Evolutionary conservation across 2,113 vertebrate genomes (phyloP).

Genomic region (Condylura cristata): DNA sequence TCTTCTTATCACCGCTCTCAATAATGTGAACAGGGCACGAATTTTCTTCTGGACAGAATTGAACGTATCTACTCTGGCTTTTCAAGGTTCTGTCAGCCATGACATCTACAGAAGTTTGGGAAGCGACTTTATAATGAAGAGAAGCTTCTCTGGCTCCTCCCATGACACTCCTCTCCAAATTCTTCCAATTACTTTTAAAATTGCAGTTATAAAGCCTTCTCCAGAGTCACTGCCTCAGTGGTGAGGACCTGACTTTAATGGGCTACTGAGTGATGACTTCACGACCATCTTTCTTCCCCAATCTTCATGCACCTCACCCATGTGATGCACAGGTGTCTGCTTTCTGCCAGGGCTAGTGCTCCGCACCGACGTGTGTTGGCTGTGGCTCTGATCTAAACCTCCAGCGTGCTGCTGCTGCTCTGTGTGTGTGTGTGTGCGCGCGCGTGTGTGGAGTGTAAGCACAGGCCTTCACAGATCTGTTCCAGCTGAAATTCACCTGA

Average conservation of each 20-base stretch:
- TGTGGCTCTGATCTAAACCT: not conserved
- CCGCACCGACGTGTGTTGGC: not conserved
- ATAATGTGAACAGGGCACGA: not conserved
- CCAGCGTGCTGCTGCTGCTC: not conserved
- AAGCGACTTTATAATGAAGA: not conserved
- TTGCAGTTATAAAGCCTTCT: not conserved
- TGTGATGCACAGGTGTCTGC: not conserved
- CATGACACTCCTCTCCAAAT: not conserved
- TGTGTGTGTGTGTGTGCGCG: fast-evolving
- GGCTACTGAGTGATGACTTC: not conserved
- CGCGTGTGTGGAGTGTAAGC: too few relatives aligned
- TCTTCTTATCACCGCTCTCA: not conserved
- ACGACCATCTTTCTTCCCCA: not conserved
- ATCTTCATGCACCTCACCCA: not conserved
- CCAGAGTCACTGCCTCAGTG: not conserved
- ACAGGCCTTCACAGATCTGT: not conserved
- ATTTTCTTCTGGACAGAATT: not conserved
- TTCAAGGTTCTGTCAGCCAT: not conserved
- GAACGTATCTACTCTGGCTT: not conserved
- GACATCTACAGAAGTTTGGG: not conserved
- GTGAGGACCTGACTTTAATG: not conserved
- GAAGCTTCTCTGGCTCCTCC: not conserved
- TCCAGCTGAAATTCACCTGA: not conserved
- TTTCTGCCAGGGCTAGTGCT: not conserved
- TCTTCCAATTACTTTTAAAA: not conserved